Base-by-base conservation (phyloP, 1,140 invertebrate species). In the Sycobia sp. region DNA sequence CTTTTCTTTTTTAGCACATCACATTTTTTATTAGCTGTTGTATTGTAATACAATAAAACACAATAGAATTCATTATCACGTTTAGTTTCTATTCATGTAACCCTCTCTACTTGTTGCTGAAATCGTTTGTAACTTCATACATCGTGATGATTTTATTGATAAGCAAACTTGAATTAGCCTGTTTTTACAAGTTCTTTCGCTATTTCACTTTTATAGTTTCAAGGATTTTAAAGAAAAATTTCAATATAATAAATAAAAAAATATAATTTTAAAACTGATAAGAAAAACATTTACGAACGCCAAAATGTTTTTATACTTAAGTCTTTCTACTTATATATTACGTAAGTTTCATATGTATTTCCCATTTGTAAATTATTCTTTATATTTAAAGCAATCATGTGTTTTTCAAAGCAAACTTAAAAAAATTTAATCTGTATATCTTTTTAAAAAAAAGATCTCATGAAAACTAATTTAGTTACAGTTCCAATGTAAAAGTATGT, bases 11-110 rank as follows among this genome's bases (percentile, higher is more conserved):
- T 10, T 27, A 47, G 23, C 14, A 27, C 23, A 47, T 1, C 34
- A n/a, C 14, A 29, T 55, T 1, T 43, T 25, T 25, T 55, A 5
- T 62, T 38, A 62, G 4, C 38, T 56, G 5, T 34, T 20, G 55
- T 56, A 62, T 41, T 62, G 43, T 32, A 46, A 53, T 29, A 44
- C 22, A 38, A 59, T 29, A 44, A 41, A 22, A 55, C 20, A 41
- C 25, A 59, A 47, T 55, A 67, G 23, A 62, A 32, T 53, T n/a
- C 38, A 34, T 47, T 58, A 50, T 57, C 44, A 61, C 53, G 57
- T 65, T 34, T 27, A 23, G 36, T 9, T 51, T 57, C 18, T 34
- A 34, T 51, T 44, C 39, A 22, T 57, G 23, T 51, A 51, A 63
- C 13, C 34, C 27, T 63, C 29, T 39, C 23, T 49, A 56, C 7